Percentiles rank a stretch among this genome's conserved stretches.
phyloP scores from a whole-genome alignment of 2,888 invertebrate genomes.

The Plagiodera versicolora region DNA sequence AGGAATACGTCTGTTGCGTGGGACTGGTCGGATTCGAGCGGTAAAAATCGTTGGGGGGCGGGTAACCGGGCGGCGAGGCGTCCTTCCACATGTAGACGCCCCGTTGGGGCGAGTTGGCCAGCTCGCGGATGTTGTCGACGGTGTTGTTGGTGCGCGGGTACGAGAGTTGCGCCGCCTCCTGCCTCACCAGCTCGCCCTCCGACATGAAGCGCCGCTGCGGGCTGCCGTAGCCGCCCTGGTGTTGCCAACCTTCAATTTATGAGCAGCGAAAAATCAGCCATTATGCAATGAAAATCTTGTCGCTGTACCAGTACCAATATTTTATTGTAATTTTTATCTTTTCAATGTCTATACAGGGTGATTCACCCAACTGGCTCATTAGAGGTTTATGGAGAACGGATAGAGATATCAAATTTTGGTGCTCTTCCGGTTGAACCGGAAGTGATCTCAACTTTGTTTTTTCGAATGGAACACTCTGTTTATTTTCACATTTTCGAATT shows the following conservation, averaged over 20 bases:
- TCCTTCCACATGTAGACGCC: slow-evolving; percentile 81
- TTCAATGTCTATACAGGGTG: too few species aligned
- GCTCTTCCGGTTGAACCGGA: too few species aligned
- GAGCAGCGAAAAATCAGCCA: too few species aligned
- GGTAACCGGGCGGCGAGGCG: slow-evolving; percentile 66
- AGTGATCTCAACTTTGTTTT: too few species aligned
- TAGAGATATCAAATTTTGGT: too few species aligned
- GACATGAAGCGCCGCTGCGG: slow-evolving; percentile 76
- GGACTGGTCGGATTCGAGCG: slow-evolving; percentile 77
- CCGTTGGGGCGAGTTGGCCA: slow-evolving; percentile 85
- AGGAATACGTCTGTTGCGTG: slow-evolving; percentile 56
- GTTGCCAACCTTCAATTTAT: neutral
- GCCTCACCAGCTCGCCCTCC: slow-evolving; percentile 78
- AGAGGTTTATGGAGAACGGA: too few species aligned
- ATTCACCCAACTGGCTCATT: too few species aligned
- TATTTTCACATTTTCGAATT: too few species aligned
- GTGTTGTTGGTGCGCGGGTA: slow-evolving; percentile 74
- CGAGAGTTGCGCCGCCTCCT: slow-evolving; percentile 61
- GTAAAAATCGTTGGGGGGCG: slow-evolving; percentile 53
- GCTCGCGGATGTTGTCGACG: slow-evolving; percentile 84
- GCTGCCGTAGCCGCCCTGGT: slow-evolving; percentile 58
- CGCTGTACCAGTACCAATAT: too few species aligned
- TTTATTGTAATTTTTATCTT: too few species aligned
- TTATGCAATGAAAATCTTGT: too few species aligned
- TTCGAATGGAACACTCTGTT: too few species aligned